phyloP scores from a whole-genome alignment of 2,113 vertebrate genomes.

The Eubucco bourcierii region DNA sequence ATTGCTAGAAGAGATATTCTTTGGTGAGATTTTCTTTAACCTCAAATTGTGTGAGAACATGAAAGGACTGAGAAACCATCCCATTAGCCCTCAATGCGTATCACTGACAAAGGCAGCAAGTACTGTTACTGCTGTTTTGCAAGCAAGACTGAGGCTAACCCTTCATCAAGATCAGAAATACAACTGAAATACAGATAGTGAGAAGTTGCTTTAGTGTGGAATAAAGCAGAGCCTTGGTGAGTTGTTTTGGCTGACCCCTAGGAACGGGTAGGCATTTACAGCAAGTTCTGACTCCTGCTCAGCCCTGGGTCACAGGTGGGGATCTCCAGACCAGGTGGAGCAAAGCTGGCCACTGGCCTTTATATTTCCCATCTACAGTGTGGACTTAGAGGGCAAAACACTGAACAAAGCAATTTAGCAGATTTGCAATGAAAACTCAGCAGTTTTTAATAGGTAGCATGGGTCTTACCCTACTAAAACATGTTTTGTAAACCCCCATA shows the following conservation, averaged over 20 bases:
- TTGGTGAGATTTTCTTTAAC: not conserved
- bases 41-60: not conserved
- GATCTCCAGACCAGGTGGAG: not conserved
- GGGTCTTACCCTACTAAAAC: not conserved
- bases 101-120: not conserved
- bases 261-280: not conserved
- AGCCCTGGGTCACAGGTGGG: rapidly evolving
- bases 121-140: rapidly evolving
- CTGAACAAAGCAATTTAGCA: not conserved
- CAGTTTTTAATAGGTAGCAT: slow-evolving; percentile 1
- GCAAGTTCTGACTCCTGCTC: not conserved
- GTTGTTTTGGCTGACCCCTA: not conserved
- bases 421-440: not conserved
- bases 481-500: not conserved
- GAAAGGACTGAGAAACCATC: not conserved
- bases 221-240: rapidly evolving
- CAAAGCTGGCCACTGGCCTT: not conserved
- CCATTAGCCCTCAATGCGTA: not conserved
- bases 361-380: not conserved
- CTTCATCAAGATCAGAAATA: not conserved
- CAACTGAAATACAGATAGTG: not conserved
- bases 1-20: not conserved
- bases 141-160: not conserved
- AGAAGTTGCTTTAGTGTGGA: not conserved
- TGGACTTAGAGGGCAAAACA: not conserved